Conservation (phyloP, 2,113 vertebrate genomes). For the Raja brachyura region DNA sequence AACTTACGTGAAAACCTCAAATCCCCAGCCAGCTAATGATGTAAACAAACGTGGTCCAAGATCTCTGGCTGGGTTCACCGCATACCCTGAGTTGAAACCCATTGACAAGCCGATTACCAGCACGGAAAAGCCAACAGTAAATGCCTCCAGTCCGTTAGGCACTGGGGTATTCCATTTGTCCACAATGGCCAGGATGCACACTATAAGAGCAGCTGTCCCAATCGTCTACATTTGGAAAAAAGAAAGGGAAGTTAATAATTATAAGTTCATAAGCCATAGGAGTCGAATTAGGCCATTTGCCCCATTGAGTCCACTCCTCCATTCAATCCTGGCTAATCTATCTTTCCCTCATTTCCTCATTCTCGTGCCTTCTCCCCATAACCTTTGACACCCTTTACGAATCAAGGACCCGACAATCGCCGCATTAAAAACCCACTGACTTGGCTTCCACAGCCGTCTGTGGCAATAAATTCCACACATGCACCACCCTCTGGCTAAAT, state of each 20-base stretch:
- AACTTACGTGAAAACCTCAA: conserved; percentile 80
- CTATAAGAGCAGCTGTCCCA: conserved; percentile 81
- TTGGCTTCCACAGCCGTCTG: no score
- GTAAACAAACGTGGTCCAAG: conserved; percentile 90
- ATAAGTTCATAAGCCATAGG: no score
- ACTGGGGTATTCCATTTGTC: conserved; percentile 90
- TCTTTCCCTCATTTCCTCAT: no score
- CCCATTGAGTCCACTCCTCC: no score
- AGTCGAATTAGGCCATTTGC: no score
- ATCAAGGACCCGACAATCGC: no score
- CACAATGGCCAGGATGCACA: conserved; percentile 89
- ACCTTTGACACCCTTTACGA: no score
- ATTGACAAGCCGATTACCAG: conserved; percentile 90
- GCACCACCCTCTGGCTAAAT: no score
- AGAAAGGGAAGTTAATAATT: neutral
- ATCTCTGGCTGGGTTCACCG: conserved; percentile 93
- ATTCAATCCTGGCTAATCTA: no score
- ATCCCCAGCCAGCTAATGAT: conserved; percentile 81
- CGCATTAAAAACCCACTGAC: no score
- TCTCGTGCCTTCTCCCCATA: no score
- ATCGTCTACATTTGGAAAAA: conserved; percentile 65
- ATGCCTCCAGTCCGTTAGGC: conserved; percentile 82
- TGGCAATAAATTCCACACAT: no score
- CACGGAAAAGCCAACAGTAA: conserved; percentile 90
- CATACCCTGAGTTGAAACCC: conserved; percentile 97